phyloP scores from a whole-genome alignment of 2,113 vertebrate species.

The Osmerus mordax region DNA sequence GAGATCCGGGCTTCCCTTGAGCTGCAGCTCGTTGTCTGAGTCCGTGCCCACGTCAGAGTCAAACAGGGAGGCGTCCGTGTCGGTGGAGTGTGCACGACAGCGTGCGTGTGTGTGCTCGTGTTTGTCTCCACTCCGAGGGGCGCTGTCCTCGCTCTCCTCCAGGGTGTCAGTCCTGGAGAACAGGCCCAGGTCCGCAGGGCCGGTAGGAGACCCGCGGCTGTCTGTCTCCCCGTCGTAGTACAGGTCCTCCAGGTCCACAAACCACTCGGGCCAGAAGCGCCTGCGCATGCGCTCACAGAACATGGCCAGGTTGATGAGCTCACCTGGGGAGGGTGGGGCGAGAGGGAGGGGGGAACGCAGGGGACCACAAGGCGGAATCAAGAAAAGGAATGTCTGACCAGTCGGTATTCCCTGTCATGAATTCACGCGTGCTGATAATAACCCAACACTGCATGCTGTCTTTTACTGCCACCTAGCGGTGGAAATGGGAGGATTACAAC shows the following conservation, averaged over 20 bases:
- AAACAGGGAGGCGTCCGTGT: constrained; percentile 89
- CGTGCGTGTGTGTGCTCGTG: constrained; percentile 63
- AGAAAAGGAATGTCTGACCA: not conserved
- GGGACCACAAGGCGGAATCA: not conserved
- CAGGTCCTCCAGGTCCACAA: constrained; percentile 84
- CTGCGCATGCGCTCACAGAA: constrained; percentile 95
- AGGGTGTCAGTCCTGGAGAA: constrained; percentile 95
- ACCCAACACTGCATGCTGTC: constrained; percentile 8
- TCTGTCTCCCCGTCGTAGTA: constrained; percentile 78
- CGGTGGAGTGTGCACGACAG: constrained; percentile 67
- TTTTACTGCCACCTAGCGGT: constrained; percentile 59
- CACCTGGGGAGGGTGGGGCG: constrained; percentile 71
- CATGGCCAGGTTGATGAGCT: constrained; percentile 94
- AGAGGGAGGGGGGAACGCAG: too few species aligned
- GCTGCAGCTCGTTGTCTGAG: constrained; percentile 82
- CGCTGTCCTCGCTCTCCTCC: constrained; percentile 83
- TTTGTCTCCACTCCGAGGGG: constrained; percentile 68
- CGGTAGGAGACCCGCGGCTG: constrained; percentile 66
- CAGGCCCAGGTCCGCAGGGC: constrained; percentile 78
- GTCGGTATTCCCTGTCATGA: not conserved
- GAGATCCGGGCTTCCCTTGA: constrained; percentile 72
- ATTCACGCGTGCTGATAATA: not conserved
- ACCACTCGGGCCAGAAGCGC: constrained; percentile 97
- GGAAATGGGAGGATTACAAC: not conserved
- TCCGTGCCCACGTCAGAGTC: constrained; percentile 92